Conservation (phyloP, 1,140 invertebrate genomes). For the Tyrophagus putrescentiae region DNA sequence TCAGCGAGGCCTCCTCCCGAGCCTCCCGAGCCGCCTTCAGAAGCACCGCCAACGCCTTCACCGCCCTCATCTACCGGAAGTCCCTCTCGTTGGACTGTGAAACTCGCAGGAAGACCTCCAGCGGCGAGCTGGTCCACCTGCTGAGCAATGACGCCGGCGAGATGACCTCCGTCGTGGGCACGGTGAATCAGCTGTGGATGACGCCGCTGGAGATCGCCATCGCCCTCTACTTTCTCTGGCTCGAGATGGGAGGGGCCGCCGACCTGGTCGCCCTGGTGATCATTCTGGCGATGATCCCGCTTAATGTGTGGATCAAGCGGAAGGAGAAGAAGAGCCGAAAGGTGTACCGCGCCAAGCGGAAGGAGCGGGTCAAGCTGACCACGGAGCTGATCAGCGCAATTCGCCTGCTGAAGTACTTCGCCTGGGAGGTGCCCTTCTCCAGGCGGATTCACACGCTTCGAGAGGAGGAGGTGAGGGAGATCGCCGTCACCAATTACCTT, state of each 20-base stretch:
- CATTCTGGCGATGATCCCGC: conserved; percentile 36
- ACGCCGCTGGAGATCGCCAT: conserved; percentile 23
- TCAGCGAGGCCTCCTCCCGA: neutral
- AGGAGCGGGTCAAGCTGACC: conserved; percentile 49
- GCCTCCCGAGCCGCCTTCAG: neutral
- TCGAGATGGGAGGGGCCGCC: conserved; percentile 31
- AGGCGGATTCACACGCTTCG: conserved; percentile 25
- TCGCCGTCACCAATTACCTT: conserved; percentile 24
- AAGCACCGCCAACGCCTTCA: neutral
- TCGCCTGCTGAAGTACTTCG: conserved; percentile 43
- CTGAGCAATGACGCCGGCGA: neutral
- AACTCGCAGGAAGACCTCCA: conserved; percentile 31
- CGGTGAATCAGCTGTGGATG: conserved; percentile 22
- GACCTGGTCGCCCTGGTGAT: conserved; percentile 34
- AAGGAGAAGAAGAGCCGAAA: neutral
- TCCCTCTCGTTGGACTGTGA: neutral
- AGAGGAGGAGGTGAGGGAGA: conserved; percentile 23
- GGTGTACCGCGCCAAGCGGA: conserved; percentile 25
- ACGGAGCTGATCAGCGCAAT: conserved; percentile 87
- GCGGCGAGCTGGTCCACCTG: neutral
- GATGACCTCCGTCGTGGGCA: conserved; percentile 10
- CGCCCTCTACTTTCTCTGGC: conserved; percentile 23
- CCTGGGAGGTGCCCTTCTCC: conserved; percentile 30
- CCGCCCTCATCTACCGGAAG: neutral
- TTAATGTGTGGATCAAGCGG: conserved; percentile 29